These are phyloP conservation scores for Synanthedon myopaeformis DNA, from an alignment of 2,888 invertebrate species.

Conservation along the genomic window DNA sequence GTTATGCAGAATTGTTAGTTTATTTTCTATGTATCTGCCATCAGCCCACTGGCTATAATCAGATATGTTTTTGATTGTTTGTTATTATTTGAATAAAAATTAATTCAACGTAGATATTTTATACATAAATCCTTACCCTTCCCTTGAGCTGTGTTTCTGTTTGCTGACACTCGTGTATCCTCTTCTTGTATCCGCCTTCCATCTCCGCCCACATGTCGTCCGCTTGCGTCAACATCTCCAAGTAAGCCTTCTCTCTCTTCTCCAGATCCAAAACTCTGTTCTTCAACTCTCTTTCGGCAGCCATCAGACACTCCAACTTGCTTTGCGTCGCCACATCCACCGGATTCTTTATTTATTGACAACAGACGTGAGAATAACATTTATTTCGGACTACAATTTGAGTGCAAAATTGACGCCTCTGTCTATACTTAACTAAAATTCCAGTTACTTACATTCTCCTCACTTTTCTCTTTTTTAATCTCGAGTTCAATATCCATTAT, in stretches of 20 bases:
- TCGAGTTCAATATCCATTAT: slow-evolving; percentile 35
- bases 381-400: background rate
- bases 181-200: slow-evolving; percentile 74
- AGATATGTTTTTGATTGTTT: too few relatives aligned
- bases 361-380: background rate
- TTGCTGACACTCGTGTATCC: slow-evolving; percentile 60
- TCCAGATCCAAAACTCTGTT: slow-evolving; percentile 73
- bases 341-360: slow-evolving; percentile 12
- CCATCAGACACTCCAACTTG: slow-evolving; percentile 49
- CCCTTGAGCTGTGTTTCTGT: slow-evolving; percentile 60
- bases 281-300: slow-evolving; percentile 71
- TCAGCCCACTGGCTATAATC: too few relatives aligned
- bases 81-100: too few relatives aligned
- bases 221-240: slow-evolving; percentile 78
- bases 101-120: too few relatives aligned
- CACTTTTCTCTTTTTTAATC: slow-evolving; percentile 29
- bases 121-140: slow-evolving; percentile 39
- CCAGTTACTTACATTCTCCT: slow-evolving; percentile 21
- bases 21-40: too few relatives aligned
- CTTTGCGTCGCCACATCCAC: slow-evolving; percentile 28
- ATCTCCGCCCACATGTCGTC: slow-evolving; percentile 79
- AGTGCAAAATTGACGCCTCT: too few relatives aligned
- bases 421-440: too few relatives aligned
- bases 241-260: slow-evolving; percentile 74
- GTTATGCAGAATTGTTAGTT: background rate